These are phyloP conservation scores for Sweltsa coloradensis DNA, from an alignment of 1,140 invertebrate genomes.

Conservation along the genomic window DNA sequence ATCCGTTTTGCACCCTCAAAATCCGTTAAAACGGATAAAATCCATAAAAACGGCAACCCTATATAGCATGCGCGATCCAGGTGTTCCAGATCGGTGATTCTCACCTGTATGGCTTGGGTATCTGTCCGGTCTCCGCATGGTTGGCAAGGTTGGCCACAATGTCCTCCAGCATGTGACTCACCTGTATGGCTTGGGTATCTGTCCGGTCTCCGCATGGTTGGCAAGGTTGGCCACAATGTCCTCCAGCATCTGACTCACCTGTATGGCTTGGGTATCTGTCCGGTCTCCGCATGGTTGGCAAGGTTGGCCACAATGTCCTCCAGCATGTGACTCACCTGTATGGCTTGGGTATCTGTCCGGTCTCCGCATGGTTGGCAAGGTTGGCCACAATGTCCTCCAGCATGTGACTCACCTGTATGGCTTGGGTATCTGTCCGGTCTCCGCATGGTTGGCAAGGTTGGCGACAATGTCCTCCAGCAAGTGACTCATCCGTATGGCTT, in stretches of 20 bases:
- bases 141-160: constrained; percentile 89
- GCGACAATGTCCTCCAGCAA: constrained; percentile 91
- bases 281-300: constrained; percentile 87
- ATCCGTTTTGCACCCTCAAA: too few species aligned
- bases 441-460: constrained; percentile 85
- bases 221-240: constrained; percentile 88
- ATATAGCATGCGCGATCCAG: too few species aligned
- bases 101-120: constrained; percentile 87
- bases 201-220: constrained; percentile 88
- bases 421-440: constrained; percentile 91
- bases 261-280: constrained; percentile 91
- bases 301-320: constrained; percentile 90
- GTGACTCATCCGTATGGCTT: constrained; percentile 81
- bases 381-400: constrained; percentile 89
- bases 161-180: constrained; percentile 75
- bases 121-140: constrained; percentile 88
- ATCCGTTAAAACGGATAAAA: too few species aligned
- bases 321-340: constrained; percentile 76
- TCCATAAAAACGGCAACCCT: too few species aligned
- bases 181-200: constrained; percentile 92
- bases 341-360: constrained; percentile 89
- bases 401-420: constrained; percentile 79
- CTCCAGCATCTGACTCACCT: constrained; percentile 75
- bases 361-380: constrained; percentile 85
- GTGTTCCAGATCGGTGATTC: too few species aligned